phyloP scores from a whole-genome alignment of 1,140 invertebrate genomes.

The Drosophila trapezifrons region DNA sequence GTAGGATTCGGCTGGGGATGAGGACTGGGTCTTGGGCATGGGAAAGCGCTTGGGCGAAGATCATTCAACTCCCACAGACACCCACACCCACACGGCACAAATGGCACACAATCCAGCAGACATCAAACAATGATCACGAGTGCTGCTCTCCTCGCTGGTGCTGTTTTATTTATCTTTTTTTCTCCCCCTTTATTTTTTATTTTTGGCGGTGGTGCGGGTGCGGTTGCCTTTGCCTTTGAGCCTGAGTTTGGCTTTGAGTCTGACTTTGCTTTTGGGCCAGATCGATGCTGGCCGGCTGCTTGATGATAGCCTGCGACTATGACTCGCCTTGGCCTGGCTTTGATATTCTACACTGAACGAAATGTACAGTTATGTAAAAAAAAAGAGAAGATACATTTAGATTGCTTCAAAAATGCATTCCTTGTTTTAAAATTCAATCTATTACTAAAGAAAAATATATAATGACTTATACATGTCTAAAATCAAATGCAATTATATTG shows the following conservation, averaged over 20 bases:
- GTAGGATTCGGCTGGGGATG: conserved; percentile 17
- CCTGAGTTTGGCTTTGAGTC: conserved; percentile 28
- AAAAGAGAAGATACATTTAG: not conserved
- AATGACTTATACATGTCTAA: too few species aligned
- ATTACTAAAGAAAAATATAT: not conserved
- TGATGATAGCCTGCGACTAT: conserved; percentile 63
- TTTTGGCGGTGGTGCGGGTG: conserved; percentile 46
- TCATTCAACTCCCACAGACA: conserved; percentile 56
- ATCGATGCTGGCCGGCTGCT: conserved; percentile 64
- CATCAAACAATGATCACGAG: conserved; percentile 71
- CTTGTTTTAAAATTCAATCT: too few species aligned
- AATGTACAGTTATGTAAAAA: not conserved
- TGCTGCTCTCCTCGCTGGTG: conserved; percentile 36
- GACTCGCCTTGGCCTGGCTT: conserved; percentile 40
- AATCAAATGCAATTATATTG: too few species aligned
- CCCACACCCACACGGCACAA: conserved; percentile 54
- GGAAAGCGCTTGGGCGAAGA: conserved; percentile 42
- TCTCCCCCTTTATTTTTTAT: not conserved
- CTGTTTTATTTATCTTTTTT: conserved; percentile 13
- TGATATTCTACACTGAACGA: conserved; percentile 20
- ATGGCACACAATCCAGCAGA: conserved; percentile 40
- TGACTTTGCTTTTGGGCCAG: conserved; percentile 42
- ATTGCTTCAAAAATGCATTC: not conserved
- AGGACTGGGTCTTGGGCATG: conserved; percentile 30
- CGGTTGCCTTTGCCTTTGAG: conserved; percentile 40